Percentiles rank a stretch among this genome's conserved stretches.
phyloP scores from a whole-genome alignment of 2,888 invertebrate species.

The Agrilus mali region DNA sequence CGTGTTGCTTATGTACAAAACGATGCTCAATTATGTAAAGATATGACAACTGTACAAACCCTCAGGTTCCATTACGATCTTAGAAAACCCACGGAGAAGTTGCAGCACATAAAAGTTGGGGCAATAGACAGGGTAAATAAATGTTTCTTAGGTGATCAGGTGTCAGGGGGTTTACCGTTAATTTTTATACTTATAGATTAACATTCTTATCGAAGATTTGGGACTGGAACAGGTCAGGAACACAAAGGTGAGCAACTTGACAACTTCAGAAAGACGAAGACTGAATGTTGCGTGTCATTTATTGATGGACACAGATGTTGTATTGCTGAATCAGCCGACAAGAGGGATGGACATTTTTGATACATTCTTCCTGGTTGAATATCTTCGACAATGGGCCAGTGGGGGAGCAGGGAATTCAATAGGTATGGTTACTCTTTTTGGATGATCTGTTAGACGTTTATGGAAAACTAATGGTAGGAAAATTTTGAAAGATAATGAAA shows the following conservation, averaged over 20 bases:
- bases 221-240: slow-evolving; percentile 82
- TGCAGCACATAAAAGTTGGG: slow-evolving; percentile 54
- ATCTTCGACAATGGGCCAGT: slow-evolving; percentile 79
- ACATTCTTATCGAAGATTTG: slow-evolving; percentile 79
- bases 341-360: slow-evolving; percentile 90
- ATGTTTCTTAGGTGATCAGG: not conserved
- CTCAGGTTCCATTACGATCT: slow-evolving; percentile 72
- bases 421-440: slow-evolving; percentile 18
- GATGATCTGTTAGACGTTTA: slow-evolving; percentile 2
- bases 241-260: slow-evolving; percentile 72
- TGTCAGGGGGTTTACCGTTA: not conserved
- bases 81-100: slow-evolving; percentile 47
- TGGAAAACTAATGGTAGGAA: no score
- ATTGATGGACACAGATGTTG: slow-evolving; percentile 71
- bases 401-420: slow-evolving; percentile 33
- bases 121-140: slow-evolving; percentile 56
- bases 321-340: slow-evolving; percentile 80
- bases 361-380: slow-evolving; percentile 89
- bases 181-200: slow-evolving; percentile 52
- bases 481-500: no score
- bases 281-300: slow-evolving; percentile 84
- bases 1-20: slow-evolving; percentile 65
- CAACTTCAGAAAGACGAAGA: slow-evolving; percentile 76
- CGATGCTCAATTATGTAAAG: slow-evolving; percentile 66
- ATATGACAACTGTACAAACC: slow-evolving; percentile 84